phyloP scores from a whole-genome alignment of 2,113 vertebrate species.

The Ursus arctos region DNA sequence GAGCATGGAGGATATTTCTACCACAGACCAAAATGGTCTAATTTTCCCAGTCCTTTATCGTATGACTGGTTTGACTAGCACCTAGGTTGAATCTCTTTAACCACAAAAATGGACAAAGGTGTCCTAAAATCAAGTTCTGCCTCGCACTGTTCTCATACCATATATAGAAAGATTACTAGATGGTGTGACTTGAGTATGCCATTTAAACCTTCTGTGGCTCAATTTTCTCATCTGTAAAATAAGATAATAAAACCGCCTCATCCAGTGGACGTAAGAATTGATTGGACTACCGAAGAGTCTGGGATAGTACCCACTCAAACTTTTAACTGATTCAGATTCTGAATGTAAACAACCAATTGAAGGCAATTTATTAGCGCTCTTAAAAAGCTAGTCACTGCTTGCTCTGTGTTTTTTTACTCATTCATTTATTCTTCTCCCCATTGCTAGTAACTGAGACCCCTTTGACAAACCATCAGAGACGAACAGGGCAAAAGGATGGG shows the following conservation, averaged over 20 bases:
- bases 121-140: not conserved
- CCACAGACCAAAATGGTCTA: not conserved
- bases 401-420: not conserved
- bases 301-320: not conserved
- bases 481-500: not conserved
- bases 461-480: not conserved
- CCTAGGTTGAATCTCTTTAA: not conserved
- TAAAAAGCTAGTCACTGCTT: not conserved
- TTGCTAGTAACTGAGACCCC: not conserved
- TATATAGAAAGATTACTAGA: slow-evolving; percentile 1
- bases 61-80: not conserved
- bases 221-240: slow-evolving; percentile 37
- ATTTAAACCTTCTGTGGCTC: not conserved
- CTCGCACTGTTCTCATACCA: not conserved
- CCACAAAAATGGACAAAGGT: not conserved
- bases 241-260: slow-evolving; percentile 1
- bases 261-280: not conserved
- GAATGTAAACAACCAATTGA: slow-evolving; percentile 43
- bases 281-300: not conserved
- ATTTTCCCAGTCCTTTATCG: not conserved
- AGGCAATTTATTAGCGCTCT: not conserved
- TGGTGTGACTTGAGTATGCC: not conserved
- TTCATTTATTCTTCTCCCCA: not conserved
- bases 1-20: not conserved
- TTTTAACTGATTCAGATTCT: slow-evolving; percentile 16